Percentiles rank a stretch among this genome's conserved stretches.
These are phyloP conservation scores for Dipodomys merriami DNA, from an alignment of 2,113 vertebrate genomes.

Conservation along the genomic window DNA sequence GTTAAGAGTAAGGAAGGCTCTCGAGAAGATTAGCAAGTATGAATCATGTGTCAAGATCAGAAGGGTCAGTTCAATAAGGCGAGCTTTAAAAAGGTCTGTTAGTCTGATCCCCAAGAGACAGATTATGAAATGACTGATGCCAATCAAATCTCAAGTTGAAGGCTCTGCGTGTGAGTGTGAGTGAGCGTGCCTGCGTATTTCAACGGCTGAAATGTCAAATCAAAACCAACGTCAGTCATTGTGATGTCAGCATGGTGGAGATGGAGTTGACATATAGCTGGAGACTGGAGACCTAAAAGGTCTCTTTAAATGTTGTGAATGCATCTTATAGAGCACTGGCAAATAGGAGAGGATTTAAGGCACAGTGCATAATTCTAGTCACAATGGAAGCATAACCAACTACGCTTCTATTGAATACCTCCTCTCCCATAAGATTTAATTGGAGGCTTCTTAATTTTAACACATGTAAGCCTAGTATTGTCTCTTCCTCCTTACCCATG, in stretches of 20 bases:
- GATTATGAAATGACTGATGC: conserved; percentile 82
- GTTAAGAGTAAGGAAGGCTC: conserved; percentile 55
- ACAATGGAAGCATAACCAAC: conserved; percentile 11
- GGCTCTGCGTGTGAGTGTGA: conserved; percentile 64
- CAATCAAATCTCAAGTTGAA: conserved; percentile 83
- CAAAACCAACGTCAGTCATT: conserved; percentile 79
- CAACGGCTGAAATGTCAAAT: conserved; percentile 79
- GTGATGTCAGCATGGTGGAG: conserved; percentile 74
- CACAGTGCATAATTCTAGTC: conserved; percentile 68
- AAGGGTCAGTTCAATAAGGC: conserved; percentile 83
- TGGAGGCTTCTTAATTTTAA: conserved; percentile 30
- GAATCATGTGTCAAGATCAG: conserved; percentile 47
- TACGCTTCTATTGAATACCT: conserved; percentile 15
- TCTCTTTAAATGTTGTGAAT: conserved; percentile 82
- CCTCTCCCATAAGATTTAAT: conserved; percentile 15
- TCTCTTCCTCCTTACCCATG: neutral
- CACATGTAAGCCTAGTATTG: neutral
- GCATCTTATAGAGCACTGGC: conserved; percentile 69
- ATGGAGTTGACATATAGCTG: conserved; percentile 75
- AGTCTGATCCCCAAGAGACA: conserved; percentile 76
- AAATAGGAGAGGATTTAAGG: conserved; percentile 70
- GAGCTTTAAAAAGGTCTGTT: conserved; percentile 81
- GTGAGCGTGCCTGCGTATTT: conserved; percentile 69
- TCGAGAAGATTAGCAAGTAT: conserved; percentile 63
- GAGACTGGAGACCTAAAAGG: conserved; percentile 75